phyloP scores from a whole-genome alignment of 92 coral and sea anemone species.

The Porites divaricata region DNA sequence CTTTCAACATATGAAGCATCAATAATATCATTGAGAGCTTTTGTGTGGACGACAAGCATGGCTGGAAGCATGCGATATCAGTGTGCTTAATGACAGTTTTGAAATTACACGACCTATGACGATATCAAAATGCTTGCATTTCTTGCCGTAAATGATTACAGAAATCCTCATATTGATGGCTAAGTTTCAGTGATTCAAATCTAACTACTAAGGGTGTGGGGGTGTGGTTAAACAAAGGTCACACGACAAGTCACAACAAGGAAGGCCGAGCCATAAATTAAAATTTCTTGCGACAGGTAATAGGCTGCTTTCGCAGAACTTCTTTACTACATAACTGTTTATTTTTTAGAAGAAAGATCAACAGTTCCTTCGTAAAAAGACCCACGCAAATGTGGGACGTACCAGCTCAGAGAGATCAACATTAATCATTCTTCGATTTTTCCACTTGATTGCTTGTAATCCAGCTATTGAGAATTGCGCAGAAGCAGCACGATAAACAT shows the following conservation, averaged over 20 bases:
- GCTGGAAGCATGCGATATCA: background rate
- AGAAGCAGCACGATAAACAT: slow-evolving; percentile 83
- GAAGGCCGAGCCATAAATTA: too few relatives aligned
- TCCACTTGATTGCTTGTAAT: slow-evolving; percentile 75
- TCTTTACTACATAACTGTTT: too few relatives aligned
- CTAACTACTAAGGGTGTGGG: background rate
- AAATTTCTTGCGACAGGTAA: too few relatives aligned
- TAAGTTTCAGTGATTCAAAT: background rate
- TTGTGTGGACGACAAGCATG: background rate
- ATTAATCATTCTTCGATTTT: slow-evolving; percentile 78
- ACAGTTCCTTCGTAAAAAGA: background rate
- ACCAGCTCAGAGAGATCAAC: slow-evolving; percentile 73
- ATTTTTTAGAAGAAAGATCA: too few relatives aligned
- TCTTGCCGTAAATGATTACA: too few relatives aligned
- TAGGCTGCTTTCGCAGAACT: too few relatives aligned
- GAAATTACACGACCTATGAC: background rate
- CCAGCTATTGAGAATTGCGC: slow-evolving; percentile 78
- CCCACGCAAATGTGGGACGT: slow-evolving; percentile 12
- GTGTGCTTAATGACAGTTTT: background rate
- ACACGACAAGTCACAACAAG: too few relatives aligned
- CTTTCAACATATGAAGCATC: too few relatives aligned
- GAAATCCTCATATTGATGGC: background rate
- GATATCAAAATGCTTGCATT: background rate
- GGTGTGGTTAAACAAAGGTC: background rate
- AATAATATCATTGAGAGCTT: too few relatives aligned